Conservation (phyloP, 2,113 vertebrate species). For the Elachura formosa region DNA sequence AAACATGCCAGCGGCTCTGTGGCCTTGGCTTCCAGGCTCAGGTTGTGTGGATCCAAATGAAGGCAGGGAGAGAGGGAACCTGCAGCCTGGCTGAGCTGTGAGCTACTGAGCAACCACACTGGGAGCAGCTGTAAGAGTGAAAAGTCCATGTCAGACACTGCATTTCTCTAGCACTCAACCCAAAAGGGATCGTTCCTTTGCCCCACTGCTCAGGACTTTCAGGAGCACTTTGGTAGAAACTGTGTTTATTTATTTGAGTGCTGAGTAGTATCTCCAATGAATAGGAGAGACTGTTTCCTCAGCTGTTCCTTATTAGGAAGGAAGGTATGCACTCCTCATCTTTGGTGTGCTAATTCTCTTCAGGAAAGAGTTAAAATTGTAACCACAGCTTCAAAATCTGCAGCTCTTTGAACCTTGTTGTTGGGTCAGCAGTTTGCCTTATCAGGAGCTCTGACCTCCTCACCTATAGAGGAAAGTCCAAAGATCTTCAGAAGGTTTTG, state of each 20-base stretch:
- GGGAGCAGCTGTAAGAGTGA: neutral
- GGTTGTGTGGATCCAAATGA: neutral
- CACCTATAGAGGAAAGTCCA: conserved; percentile 1
- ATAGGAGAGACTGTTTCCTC: fast-evolving
- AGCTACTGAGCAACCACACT: neutral
- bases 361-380: neutral
- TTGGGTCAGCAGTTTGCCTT: neutral
- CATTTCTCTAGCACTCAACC: neutral
- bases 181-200: neutral
- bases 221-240: neutral
- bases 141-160: neutral
- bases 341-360: neutral
- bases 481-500: neutral
- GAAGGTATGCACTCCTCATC: neutral
- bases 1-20: neutral
- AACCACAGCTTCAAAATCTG: neutral
- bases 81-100: neutral
- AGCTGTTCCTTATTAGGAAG: neutral
- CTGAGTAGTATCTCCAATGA: neutral
- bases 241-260: neutral
- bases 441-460: neutral
- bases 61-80: fast-evolving
- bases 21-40: neutral
- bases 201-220: neutral
- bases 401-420: neutral